Evolutionary conservation across 2,888 invertebrate genomes (phyloP), one percentile per base, ranked within the genome.

Genomic region (Hydrotaea diabolus): DNA sequence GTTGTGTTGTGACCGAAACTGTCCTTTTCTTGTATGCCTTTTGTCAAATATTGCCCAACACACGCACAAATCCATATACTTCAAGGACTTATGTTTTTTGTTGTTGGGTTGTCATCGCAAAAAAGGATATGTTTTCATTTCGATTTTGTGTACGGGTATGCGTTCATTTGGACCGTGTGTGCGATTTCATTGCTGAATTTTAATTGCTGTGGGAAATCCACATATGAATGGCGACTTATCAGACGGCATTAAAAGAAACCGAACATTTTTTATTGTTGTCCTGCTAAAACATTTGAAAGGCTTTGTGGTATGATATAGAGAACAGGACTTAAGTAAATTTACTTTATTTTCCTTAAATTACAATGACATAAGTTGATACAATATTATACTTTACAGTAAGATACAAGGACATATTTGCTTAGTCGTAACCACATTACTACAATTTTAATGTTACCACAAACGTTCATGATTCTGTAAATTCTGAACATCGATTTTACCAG

Each of bases 121-220:
- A 74, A 83, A 72, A 75, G 71, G 72, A 75, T 71, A 80, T 82
- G 13, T 66, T 46, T 69, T 43, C 36, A 39, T 59, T 59, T 15
- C 49, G 3, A 26, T 36, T 66, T 69, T 69, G 21, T 39, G 66
- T 23, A 21, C 43, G 69, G 75, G 43, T 36, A 23, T 80, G 69
- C 49, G 53, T 15, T 71, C n/a, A n/a, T n/a, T n/a, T n/a, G n/a
- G n/a, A n/a, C n/a, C n/a, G 57, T 19, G 57, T 66, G 13, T 72
- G 31, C 31, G 31, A 23, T 72, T 23, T 39, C 69, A 75, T 88
- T 89, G 88, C 87, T 87, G 88, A 88, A 89, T 90, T 92, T 91
- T 91, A 91, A 91, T 91, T 91, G 91, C 91, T 91, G 91, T 91
- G 92, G 92, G 91, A 91, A 91, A 90, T 89, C 87, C 89, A 89